A percentile compares a stretch with the other conserved stretches of the same genome.
Conservation (phyloP, 2,888 invertebrate species). For the Thyatira batis region DNA sequence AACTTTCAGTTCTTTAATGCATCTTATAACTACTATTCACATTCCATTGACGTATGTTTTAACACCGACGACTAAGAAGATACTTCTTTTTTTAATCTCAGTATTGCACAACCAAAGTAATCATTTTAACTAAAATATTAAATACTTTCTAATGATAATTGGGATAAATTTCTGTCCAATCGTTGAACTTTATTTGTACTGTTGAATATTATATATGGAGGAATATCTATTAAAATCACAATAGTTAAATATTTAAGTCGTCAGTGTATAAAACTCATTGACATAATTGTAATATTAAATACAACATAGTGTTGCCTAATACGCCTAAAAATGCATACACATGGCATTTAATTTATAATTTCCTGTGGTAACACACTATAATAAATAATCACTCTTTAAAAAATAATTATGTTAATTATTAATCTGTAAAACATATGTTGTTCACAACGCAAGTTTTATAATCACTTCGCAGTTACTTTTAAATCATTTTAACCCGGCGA, state of each 20-base stretch:
- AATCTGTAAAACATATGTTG: background rate
- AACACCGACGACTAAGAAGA: conserved; percentile 20
- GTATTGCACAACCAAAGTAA: background rate
- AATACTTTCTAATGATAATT: background rate
- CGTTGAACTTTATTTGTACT: background rate
- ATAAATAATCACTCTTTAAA: background rate
- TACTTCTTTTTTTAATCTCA: conserved; percentile 8
- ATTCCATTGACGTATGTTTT: conserved; percentile 28
- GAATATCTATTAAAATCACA: background rate
- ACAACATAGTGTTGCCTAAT: background rate
- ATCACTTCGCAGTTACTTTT: background rate
- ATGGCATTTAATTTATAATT: background rate
- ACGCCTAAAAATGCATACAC: background rate
- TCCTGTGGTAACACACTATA: conserved; percentile 1
- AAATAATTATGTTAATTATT: background rate
- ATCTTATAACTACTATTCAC: conserved; percentile 59
- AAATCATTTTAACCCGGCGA: background rate
- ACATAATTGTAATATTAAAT: background rate
- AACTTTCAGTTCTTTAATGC: conserved; percentile 66
- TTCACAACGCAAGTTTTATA: background rate
- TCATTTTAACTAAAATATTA: background rate
- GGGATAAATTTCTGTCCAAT: background rate
- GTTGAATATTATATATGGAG: background rate
- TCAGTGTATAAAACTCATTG: conserved; percentile 3
- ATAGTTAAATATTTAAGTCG: background rate